Percentiles rank a stretch among this genome's conserved stretches.
These are phyloP conservation scores for Cassiopea xamachana DNA, from an alignment of 30 jellyfish, hydroid and myxozoan species.

Conservation along the genomic window DNA sequence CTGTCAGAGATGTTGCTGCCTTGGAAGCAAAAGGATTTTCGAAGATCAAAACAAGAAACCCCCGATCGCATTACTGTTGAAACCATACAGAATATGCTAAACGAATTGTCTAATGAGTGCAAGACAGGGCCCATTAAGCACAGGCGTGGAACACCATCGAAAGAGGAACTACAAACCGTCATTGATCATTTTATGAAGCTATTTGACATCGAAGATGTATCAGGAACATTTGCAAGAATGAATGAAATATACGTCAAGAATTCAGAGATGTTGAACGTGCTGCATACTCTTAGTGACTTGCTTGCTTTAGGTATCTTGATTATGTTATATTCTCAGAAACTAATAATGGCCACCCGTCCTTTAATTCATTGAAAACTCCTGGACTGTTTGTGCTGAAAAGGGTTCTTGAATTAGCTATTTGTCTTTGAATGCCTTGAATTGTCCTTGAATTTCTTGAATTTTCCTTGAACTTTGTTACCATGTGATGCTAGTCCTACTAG, in stretches of 20 bases:
- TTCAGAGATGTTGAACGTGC: slow-evolving; percentile 75
- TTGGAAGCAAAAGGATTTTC: slow-evolving; percentile 45
- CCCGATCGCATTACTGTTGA: slow-evolving; percentile 8
- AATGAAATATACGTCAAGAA: slow-evolving; percentile 72
- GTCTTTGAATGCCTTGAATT: too few species aligned
- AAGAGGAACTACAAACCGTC: slow-evolving; percentile 50
- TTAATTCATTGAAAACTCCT: too few species aligned
- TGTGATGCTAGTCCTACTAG: too few species aligned
- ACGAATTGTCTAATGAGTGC: slow-evolving; percentile 49
- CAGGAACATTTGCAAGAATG: slow-evolving; percentile 89
- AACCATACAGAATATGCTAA: neutral
- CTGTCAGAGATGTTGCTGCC: slow-evolving; percentile 68
- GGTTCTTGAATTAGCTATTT: too few species aligned
- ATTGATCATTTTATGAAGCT: slow-evolving; percentile 90
- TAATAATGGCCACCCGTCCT: too few species aligned
- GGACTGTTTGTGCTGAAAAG: too few species aligned
- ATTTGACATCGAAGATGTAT: slow-evolving; percentile 68
- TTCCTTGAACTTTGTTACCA: too few species aligned
- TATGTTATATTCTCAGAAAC: neutral
- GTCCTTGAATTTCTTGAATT: too few species aligned
- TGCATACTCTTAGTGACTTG: slow-evolving; percentile 69
- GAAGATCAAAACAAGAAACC: neutral
- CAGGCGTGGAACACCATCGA: slow-evolving; percentile 67
- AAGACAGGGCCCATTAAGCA: slow-evolving; percentile 75
- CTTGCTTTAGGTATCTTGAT: slow-evolving; percentile 77